Base-by-base conservation (phyloP, 2,888 invertebrate species). In the Harpagoxenus sublaevis region DNA sequence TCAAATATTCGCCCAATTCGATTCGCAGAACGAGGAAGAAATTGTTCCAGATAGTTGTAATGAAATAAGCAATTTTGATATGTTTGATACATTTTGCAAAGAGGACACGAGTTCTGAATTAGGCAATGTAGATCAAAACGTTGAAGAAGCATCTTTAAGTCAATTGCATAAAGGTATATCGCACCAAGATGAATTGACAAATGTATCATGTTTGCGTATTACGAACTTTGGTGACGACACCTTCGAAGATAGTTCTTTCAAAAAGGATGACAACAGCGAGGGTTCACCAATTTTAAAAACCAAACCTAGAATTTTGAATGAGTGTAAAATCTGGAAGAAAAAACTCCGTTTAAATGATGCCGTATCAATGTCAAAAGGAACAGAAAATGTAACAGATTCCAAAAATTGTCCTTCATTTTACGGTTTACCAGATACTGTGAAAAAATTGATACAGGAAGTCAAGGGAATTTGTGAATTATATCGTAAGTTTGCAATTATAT, bases 351-450 rank as follows among this genome's bases (percentile, higher is more conserved):
- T 55, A 53, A 65, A 48, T 31, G n/a, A 57, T 9, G 12, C 10
- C 18, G 45, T 9, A 31, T 12, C 28, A 15, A 39, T 12, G 42
- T 18, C 39, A 10, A n/a, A 53, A 60, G 15, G 8, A 6, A 12
- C 18, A 12, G 15, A 74, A 31, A 68, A 55, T 31, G 12, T 62
- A 39, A 53, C 48, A 53, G 39, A 15, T 48, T 23, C 23, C 15
- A 12, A 18, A 28, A 45, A 73, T 18, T 23, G 35, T 83, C 23
- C 18, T 77, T 83, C 95, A 15, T 99, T 98, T 95, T 98, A 97
- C 96, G 98, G 98, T 0, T 95, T 99, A 60, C 98, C 99, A 0
- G 94, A 96, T 1, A 96, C 95, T 91, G 97, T 98, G 0, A 96
- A 97, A 93, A 95, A 96, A 15, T 95, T 99, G 88, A 97, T 99